Evolutionary conservation across 2,113 vertebrate species (phyloP), one percentile per base, ranked within the genome.

Genomic region (Aythya baeri): DNA sequence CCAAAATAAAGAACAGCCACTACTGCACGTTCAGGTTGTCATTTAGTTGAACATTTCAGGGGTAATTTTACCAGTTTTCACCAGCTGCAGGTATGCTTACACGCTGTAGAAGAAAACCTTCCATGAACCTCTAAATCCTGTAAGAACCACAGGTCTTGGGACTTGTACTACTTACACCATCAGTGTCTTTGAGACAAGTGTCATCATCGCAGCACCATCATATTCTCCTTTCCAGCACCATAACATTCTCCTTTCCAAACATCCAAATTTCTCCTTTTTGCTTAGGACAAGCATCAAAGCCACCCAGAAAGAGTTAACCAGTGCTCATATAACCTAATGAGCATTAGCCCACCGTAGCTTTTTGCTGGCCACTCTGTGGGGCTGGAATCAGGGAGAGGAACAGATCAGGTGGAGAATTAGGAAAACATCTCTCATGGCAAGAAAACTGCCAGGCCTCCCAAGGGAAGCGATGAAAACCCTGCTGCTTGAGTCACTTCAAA

Each of bases 381-480:
- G 71, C 27, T 70, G 90, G 83, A 63, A 34, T 31, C 13, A 0
- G 63, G 83, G 72, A 67, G 52, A 41, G 87, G 80, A 92, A 89
- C 16, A 7, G 29, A 23, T 23, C 88, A 88, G 89, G 86, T 90
- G 70, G 86, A 85, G 41, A 41, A 9, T 31, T 34, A 66, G 95
- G 95, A 94, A 96, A 96, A 94, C 49, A 52, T 80, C 85, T 67
- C 84, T 96, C 85, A 96, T n/a, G 72, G 88, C 4, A 49, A 91
- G 63, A 29, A 41, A 36, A 41, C 46, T 63, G 83, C 93, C 92
- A 81, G 55, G 52, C n/a, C 41, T 73, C 90, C 91, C 63, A 21
- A 52, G 89, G 77, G 91, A 83, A 91, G 55, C 3, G 1, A 22
- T 15, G 71, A 68, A 73, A 91, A 10, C 71, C 63, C 88, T 58